Percentiles rank a stretch among this genome's conserved stretches.
These are phyloP conservation scores for Ooceraea biroi DNA, from an alignment of 1,140 invertebrate species.

Conservation along the genomic window DNA sequence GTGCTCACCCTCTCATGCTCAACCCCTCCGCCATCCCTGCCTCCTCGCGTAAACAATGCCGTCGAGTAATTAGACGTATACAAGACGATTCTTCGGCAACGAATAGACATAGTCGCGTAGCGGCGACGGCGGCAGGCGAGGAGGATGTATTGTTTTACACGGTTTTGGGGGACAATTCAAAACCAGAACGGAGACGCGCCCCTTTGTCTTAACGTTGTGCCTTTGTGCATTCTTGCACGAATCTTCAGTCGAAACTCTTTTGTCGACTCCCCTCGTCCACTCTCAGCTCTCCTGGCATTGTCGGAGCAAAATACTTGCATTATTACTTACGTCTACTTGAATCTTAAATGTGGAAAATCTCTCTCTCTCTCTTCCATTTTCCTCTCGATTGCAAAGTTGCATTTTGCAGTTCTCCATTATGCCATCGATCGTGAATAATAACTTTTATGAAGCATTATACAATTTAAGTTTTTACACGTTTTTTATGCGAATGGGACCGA, in stretches of 20 bases:
- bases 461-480: neutral
- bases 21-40: too few relatives aligned
- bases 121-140: constrained; percentile 34
- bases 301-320: neutral
- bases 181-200: constrained; percentile 51
- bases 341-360: constrained; percentile 1
- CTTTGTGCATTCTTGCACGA: constrained; percentile 50
- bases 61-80: constrained; percentile 66
- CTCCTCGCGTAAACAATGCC: constrained; percentile 63
- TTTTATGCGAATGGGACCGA: neutral
- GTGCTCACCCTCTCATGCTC: neutral
- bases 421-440: neutral
- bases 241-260: constrained; percentile 51
- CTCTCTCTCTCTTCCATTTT: too few relatives aligned
- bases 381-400: constrained; percentile 1
- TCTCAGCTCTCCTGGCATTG: constrained; percentile 10
- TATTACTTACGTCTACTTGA: constrained; percentile 41
- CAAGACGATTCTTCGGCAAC: constrained; percentile 53
- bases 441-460: neutral
- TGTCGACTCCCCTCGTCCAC: constrained; percentile 4
- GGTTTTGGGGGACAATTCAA: constrained; percentile 53
- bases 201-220: constrained; percentile 36
- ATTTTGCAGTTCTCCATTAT: neutral
- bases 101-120: constrained; percentile 50
- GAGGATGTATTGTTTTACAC: constrained; percentile 39